A percentile compares a stretch with the other conserved stretches of the same genome.
Evolutionary conservation across 2,113 vertebrate species (phyloP).

Genomic region (Nibea coibor): DNA sequence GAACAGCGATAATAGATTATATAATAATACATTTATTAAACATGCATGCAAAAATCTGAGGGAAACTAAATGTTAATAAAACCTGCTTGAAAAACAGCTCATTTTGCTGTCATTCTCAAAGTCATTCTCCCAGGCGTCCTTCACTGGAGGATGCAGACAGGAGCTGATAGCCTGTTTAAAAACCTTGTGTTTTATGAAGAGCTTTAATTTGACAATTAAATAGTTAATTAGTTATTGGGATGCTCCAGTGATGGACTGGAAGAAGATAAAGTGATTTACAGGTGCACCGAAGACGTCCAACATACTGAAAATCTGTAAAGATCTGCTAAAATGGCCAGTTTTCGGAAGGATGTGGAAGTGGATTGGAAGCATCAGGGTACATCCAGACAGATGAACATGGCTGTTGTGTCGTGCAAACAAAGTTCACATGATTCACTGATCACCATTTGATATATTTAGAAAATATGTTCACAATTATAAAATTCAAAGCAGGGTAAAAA

Average conservation of each 20-base stretch:
- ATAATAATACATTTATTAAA: too few relatives aligned
- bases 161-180: constrained; percentile 8
- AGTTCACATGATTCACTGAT: background rate
- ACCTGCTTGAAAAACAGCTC: too few relatives aligned
- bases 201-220: background rate
- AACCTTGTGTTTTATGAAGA: background rate
- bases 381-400: background rate
- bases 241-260: background rate
- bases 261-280: background rate
- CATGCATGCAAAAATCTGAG: too few relatives aligned
- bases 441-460: background rate
- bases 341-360: background rate
- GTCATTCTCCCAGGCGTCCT: background rate
- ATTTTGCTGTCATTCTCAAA: too few relatives aligned
- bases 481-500: background rate
- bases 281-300: background rate
- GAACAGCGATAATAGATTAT: too few relatives aligned
- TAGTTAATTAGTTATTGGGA: background rate
- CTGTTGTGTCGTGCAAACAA: background rate
- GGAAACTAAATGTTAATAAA: too few relatives aligned
- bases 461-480: constrained; percentile 7
- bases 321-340: background rate
- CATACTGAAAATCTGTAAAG: background rate
- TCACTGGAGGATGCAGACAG: constrained; percentile 21
- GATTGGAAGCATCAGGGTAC: background rate